phyloP scores from a whole-genome alignment of 2,113 vertebrate genomes.

The Pitta sordida region DNA sequence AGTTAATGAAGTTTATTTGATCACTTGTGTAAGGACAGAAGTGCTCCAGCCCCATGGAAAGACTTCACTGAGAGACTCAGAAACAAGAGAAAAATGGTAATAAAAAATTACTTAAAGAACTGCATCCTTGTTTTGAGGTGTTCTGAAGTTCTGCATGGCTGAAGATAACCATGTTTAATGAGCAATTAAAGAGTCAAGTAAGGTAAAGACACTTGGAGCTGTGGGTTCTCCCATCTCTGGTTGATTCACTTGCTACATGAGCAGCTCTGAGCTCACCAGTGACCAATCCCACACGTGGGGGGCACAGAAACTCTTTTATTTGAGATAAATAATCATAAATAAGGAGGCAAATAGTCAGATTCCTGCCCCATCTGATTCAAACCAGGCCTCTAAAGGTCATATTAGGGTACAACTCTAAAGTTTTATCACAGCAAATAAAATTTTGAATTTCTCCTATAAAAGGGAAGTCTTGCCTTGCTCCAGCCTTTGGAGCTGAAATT shows the following conservation, averaged over 20 bases:
- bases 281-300: background rate
- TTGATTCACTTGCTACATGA: background rate
- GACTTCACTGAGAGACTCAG: background rate
- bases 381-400: background rate
- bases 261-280: background rate
- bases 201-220: background rate
- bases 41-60: background rate
- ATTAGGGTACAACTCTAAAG: slow-evolving; percentile 10
- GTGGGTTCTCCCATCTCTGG: background rate
- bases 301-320: background rate
- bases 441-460: slow-evolving; percentile 16
- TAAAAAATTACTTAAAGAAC: background rate
- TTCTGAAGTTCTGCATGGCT: background rate
- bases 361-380: background rate
- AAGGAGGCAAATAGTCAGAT: background rate
- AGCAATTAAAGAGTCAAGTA: background rate
- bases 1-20: background rate
- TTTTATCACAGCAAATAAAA: slow-evolving; percentile 13
- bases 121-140: background rate
- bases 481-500: slow-evolving; percentile 49
- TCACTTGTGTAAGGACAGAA: background rate
- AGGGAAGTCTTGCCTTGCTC: slow-evolving; percentile 13
- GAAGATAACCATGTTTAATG: background rate
- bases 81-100: background rate
- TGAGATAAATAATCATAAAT: background rate